Conservation (phyloP, 37 sponge, comb jelly and placozoan species). For the Crambe crambe region DNA sequence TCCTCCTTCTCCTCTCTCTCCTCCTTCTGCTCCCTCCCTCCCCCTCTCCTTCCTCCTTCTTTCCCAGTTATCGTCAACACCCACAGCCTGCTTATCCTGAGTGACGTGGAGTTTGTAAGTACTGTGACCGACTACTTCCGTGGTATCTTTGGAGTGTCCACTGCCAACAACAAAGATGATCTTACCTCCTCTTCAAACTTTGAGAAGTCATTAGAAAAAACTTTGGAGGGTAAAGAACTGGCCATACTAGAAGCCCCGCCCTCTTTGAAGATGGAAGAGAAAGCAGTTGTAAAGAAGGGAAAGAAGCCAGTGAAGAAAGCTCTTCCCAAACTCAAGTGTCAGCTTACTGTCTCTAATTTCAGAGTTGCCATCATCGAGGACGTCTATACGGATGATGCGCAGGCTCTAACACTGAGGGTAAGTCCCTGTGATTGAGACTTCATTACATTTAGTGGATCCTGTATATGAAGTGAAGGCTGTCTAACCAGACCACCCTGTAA, state of each 20-base stretch:
- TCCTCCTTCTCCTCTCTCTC: neutral
- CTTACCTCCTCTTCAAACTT: too few relatives aligned
- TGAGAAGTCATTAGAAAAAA: neutral
- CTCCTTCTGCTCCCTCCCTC: constrained; percentile 9
- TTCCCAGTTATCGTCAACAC: constrained; percentile 35
- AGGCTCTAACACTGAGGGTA: constrained; percentile 36
- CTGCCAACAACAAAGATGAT: neutral
- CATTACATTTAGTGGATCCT: too few relatives aligned
- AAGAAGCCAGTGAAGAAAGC: neutral
- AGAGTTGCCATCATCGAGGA: constrained; percentile 73
- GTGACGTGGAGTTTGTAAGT: constrained; percentile 54
- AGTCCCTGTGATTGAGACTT: neutral
- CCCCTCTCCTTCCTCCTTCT: neutral
- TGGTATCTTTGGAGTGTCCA: constrained; percentile 2
- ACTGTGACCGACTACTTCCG: constrained; percentile 41
- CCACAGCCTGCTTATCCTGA: constrained; percentile 46
- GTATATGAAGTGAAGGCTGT: too few relatives aligned
- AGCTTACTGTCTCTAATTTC: constrained; percentile 35
- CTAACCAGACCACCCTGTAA: too few relatives aligned
- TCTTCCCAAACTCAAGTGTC: constrained; percentile 38
- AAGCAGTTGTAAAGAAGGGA: neutral
- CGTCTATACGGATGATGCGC: constrained; percentile 32
- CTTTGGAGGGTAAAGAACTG: neutral
- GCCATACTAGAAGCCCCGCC: neutral
- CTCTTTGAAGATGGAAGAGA: neutral